Conservation (phyloP, 2,113 vertebrate genomes). For the Aramus guarauna region DNA sequence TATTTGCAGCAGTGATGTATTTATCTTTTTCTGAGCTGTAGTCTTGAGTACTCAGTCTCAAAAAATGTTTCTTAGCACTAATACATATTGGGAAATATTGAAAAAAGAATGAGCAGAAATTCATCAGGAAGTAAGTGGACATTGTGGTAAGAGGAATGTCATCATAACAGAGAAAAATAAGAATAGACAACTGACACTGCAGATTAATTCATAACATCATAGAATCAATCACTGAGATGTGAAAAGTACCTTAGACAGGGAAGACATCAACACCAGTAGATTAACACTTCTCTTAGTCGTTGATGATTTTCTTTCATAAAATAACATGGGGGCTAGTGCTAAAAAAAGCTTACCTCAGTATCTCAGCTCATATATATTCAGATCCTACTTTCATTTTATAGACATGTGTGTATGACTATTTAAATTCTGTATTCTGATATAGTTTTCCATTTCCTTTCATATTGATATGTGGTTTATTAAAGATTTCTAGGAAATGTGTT, state of each 20-base stretch:
- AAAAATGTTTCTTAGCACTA: not conserved
- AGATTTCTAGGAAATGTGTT: not conserved
- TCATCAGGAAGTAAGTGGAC: not conserved
- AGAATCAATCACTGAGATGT: constrained; percentile 10
- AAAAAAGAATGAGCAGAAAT: not conserved
- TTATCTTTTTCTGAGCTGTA: not conserved
- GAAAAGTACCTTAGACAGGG: not conserved
- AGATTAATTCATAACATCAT: constrained; percentile 19
- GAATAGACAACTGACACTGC: constrained; percentile 14
- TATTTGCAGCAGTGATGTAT: rapidly evolving
- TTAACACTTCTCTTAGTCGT: not conserved
- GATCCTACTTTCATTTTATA: not conserved
- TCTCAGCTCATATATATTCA: not conserved
- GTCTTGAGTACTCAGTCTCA: not conserved
- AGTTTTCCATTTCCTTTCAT: not conserved
- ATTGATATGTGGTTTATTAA: not conserved
- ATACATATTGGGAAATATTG: not conserved
- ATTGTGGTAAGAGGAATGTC: not conserved
- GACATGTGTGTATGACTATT: not conserved
- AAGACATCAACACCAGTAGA: not conserved
- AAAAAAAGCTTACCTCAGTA: not conserved
- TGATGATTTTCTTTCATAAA: not conserved
- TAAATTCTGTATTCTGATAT: not conserved
- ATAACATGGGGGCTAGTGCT: not conserved
- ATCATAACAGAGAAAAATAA: constrained; percentile 1